Evolutionary conservation across 2,797 vertebrate species (phyloP).

Genomic region (Rhadinocentrus ornatus): DNA sequence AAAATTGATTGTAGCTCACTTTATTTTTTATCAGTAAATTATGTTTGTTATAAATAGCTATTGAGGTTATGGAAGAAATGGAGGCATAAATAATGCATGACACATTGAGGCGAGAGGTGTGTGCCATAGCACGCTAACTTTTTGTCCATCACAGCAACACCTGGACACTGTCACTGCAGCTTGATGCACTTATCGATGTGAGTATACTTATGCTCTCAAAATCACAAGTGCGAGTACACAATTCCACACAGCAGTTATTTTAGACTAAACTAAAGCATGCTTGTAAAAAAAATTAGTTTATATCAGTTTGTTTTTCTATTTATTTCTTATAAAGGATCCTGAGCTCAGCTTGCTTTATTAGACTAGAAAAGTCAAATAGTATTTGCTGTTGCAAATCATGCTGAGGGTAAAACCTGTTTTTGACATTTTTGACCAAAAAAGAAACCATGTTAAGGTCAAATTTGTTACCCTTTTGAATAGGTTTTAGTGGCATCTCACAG

Average conservation of each 20-base stretch:
- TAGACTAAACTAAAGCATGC: background rate
- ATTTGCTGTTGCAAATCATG: no score
- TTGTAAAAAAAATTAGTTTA: background rate
- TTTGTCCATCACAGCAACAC: background rate
- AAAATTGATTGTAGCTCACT: background rate
- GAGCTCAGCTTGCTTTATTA: background rate
- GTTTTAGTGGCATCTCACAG: background rate
- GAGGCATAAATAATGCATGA: background rate
- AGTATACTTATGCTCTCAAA: background rate
- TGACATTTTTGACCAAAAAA: background rate
- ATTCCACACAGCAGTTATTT: background rate
- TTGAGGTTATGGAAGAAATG: background rate
- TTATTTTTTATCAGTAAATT: background rate
- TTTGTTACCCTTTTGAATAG: background rate
- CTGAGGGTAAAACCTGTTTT: background rate
- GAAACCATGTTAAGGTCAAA: background rate
- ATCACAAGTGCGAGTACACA: background rate
- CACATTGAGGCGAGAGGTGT: slow-evolving; percentile 21
- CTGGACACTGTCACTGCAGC: background rate
- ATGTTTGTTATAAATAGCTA: background rate
- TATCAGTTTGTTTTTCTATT: background rate
- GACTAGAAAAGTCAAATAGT: background rate
- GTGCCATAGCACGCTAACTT: background rate
- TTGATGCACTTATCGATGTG: background rate
- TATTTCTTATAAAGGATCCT: background rate